A percentile compares a stretch with the other conserved stretches of the same genome.
Evolutionary conservation across 2,797 vertebrate species (phyloP).

Genomic region (Gambelia wislizenii): DNA sequence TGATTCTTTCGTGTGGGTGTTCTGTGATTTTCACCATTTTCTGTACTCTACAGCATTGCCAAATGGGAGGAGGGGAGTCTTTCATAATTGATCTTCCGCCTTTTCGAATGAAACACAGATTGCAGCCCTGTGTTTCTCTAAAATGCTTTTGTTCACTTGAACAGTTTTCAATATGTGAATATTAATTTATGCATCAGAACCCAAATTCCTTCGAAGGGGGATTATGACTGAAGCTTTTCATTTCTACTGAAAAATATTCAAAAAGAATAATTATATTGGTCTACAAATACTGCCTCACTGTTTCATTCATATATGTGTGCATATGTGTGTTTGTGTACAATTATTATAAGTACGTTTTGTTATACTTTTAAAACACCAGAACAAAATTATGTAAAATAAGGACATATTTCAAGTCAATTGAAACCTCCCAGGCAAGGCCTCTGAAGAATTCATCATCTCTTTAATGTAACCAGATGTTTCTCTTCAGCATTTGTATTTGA

Average conservation of each 20-base stretch:
- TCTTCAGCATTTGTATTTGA: not conserved
- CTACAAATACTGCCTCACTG: constrained; percentile 17
- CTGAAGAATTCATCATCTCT: constrained; percentile 6
- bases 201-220: constrained; percentile 45
- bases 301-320: not conserved
- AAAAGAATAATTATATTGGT: constrained; percentile 50
- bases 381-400: not conserved
- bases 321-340: not conserved
- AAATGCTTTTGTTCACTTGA: constrained; percentile 73
- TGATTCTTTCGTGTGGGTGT: not conserved
- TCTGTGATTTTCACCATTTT: constrained; percentile 34
- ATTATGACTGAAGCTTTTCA: constrained; percentile 59
- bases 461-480: not conserved
- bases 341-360: constrained; percentile 20
- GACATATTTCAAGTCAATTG: constrained; percentile 3
- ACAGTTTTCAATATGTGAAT: constrained; percentile 56
- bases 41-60: not conserved
- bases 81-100: constrained; percentile 47
- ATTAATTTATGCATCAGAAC: constrained; percentile 63
- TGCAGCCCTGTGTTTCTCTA: constrained; percentile 46
- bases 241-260: constrained; percentile 52
- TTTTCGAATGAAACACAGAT: constrained; percentile 44
- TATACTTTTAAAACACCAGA: constrained; percentile 1
- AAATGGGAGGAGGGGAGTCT: constrained; percentile 29
- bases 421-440: not conserved